Percentiles rank a stretch among this genome's conserved stretches.
These are phyloP conservation scores for Umimayanthus chanpuru DNA, from an alignment of 92 coral and sea anemone genomes.

Conservation along the genomic window DNA sequence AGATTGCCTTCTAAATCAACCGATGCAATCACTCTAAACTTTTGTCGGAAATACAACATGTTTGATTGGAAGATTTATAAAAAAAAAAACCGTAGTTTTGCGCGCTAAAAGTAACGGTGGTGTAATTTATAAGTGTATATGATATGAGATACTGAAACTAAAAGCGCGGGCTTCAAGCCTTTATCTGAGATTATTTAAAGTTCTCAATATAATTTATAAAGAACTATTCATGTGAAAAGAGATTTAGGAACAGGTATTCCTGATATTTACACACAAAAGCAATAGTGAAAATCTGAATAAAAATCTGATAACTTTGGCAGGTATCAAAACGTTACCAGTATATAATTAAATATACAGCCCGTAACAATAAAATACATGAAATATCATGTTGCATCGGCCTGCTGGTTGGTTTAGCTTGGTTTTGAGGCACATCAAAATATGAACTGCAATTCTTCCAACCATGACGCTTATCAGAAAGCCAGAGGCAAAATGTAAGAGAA, in stretches of 20 bases:
- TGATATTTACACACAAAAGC: no score
- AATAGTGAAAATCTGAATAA: background rate
- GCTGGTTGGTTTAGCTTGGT: background rate
- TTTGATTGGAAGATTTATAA: no score
- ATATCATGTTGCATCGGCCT: background rate
- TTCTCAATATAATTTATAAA: no score
- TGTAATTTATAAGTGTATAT: slow-evolving; percentile 4
- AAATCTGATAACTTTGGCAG: background rate
- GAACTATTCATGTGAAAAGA: background rate
- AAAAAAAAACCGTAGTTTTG: background rate
- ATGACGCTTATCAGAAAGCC: background rate
- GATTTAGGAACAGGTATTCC: background rate
- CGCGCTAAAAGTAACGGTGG: background rate
- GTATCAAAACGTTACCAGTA: background rate
- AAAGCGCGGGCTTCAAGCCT: background rate
- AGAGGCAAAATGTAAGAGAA: background rate
- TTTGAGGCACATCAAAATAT: background rate
- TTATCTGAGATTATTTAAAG: background rate
- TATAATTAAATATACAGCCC: background rate
- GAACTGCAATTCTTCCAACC: background rate
- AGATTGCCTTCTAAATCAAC: background rate
- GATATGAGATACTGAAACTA: background rate
- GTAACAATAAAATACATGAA: background rate
- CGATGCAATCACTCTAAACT: background rate
- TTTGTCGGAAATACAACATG: background rate